A percentile compares a stretch with the other conserved stretches of the same genome.
These are phyloP conservation scores for Naso thynnoides DNA, from an alignment of 2,797 vertebrate species.

Conservation along the genomic window DNA sequence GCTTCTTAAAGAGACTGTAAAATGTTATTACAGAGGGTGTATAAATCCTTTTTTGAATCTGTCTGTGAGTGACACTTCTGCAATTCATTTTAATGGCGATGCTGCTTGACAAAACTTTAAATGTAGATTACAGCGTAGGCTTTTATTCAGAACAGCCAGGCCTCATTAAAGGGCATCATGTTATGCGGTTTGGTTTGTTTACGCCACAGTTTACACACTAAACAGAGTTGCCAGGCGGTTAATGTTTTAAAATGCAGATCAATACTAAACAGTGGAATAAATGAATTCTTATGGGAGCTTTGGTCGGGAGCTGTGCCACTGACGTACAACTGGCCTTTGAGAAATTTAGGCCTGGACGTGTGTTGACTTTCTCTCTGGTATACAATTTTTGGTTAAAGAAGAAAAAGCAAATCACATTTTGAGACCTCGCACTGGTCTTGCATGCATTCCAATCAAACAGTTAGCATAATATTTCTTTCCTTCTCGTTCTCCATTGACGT, in stretches of 20 bases:
- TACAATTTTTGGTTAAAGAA: slow-evolving; percentile 40
- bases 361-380: slow-evolving; percentile 24
- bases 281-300: slow-evolving; percentile 68
- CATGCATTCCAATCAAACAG: slow-evolving; percentile 57
- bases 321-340: slow-evolving; percentile 60
- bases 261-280: slow-evolving; percentile 72
- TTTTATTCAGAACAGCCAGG: slow-evolving; percentile 46
- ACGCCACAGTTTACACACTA: slow-evolving; percentile 65
- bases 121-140: slow-evolving; percentile 62
- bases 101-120: slow-evolving; percentile 65
- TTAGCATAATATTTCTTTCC: slow-evolving; percentile 56
- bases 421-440: slow-evolving; percentile 31
- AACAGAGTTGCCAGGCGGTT: slow-evolving; percentile 72
- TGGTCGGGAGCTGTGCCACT: slow-evolving; percentile 63
- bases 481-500: slow-evolving; percentile 52
- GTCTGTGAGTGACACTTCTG: slow-evolving; percentile 12
- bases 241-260: slow-evolving; percentile 74
- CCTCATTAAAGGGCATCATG: slow-evolving; percentile 67
- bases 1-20: no score
- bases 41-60: no score
- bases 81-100: slow-evolving; percentile 57
- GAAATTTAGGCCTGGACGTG: slow-evolving; percentile 33
- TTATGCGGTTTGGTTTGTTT: slow-evolving; percentile 75
- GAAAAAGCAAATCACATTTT: slow-evolving; percentile 33
- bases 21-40: no score